A percentile compares a stretch with the other conserved stretches of the same genome.
These are phyloP conservation scores for Zaprionus africanus DNA, from an alignment of 1,140 invertebrate species.

Conservation along the genomic window DNA sequence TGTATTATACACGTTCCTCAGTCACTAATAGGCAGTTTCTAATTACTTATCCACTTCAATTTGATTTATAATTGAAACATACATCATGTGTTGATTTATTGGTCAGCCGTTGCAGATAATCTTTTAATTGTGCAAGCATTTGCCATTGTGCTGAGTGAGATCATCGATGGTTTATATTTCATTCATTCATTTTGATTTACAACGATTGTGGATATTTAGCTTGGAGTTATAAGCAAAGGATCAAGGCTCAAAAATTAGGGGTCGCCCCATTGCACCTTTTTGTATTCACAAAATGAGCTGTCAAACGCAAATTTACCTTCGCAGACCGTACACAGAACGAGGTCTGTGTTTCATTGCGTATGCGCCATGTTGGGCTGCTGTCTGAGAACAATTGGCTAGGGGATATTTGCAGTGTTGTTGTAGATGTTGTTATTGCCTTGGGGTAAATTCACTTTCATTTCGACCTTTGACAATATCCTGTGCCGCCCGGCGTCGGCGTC, in stretches of 20 bases:
- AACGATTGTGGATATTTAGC: slow-evolving; percentile 10
- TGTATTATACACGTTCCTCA: background rate
- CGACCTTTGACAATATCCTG: slow-evolving; percentile 21
- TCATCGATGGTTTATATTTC: slow-evolving; percentile 35
- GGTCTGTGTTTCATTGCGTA: slow-evolving; percentile 29
- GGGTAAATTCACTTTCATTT: slow-evolving; percentile 47
- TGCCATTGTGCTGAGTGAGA: slow-evolving; percentile 11
- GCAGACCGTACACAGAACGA: background rate
- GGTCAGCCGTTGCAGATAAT: slow-evolving; percentile 7
- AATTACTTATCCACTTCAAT: slow-evolving; percentile 14
- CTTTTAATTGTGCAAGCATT: slow-evolving; percentile 47
- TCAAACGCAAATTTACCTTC: slow-evolving; percentile 19
- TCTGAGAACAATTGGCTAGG: slow-evolving; percentile 1
- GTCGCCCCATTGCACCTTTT: background rate
- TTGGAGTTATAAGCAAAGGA: slow-evolving; percentile 7
- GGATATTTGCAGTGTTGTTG: slow-evolving; percentile 1
- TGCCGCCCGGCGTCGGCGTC: background rate
- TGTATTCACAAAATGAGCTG: slow-evolving; percentile 18
- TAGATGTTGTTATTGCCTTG: background rate
- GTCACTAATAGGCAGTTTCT: background rate
- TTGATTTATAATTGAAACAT: slow-evolving; percentile 30
- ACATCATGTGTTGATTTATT: slow-evolving; percentile 36
- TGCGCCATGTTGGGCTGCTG: slow-evolving; percentile 24
- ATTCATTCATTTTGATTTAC: slow-evolving; percentile 18
- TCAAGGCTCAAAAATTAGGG: background rate